These are phyloP conservation scores for Pissodes strobi DNA, from an alignment of 1,140 invertebrate species.

Conservation along the genomic window DNA sequence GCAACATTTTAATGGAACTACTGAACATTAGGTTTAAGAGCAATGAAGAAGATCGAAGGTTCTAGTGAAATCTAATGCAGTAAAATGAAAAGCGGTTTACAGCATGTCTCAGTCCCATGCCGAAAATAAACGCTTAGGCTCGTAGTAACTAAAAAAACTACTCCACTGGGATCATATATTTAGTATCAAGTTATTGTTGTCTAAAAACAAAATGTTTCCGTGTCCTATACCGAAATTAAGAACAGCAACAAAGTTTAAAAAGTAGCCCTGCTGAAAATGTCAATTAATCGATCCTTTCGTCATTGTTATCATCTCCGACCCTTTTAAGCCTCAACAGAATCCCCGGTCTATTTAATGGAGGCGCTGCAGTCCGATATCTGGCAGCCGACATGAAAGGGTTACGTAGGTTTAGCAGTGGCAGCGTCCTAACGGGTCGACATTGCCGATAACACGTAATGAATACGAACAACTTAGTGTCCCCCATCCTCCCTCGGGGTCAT, in stretches of 20 bases:
- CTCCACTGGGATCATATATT: no score
- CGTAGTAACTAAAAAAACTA: no score
- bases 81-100: no score
- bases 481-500: slow-evolving; percentile 15
- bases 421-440: slow-evolving; percentile 24
- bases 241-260: not conserved
- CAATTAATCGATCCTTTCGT: slow-evolving; percentile 21
- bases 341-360: slow-evolving; percentile 18
- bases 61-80: no score
- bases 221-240: no score
- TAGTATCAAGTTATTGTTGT: no score
- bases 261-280: slow-evolving; percentile 5
- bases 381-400: slow-evolving; percentile 19
- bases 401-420: slow-evolving; percentile 4
- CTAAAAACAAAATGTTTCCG: no score
- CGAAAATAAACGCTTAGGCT: no score
- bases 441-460: slow-evolving; percentile 41
- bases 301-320: slow-evolving; percentile 19
- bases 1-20: no score
- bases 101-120: no score
- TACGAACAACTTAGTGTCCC: slow-evolving; percentile 37
- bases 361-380: slow-evolving; percentile 21
- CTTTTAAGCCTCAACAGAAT: slow-evolving; percentile 15
- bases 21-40: no score
- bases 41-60: no score